These are phyloP conservation scores for Apodemia duryi DNA, from an alignment of 2,888 invertebrate species.

Conservation along the genomic window DNA sequence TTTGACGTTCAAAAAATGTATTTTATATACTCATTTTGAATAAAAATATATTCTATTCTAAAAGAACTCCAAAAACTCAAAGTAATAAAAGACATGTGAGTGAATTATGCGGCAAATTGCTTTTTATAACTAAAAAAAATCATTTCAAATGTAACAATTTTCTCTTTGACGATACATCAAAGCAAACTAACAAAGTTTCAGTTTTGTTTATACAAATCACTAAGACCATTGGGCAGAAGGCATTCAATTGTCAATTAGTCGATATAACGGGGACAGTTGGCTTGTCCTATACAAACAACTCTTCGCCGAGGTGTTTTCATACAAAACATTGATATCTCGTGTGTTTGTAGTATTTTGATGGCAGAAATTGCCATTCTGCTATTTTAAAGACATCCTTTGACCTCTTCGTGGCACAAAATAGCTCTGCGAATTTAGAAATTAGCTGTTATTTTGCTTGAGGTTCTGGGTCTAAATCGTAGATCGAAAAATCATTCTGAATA, in stretches of 20 bases:
- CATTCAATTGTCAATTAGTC: slow-evolving; percentile 62
- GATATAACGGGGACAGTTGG: slow-evolving; percentile 36
- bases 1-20: too few relatives aligned
- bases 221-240: slow-evolving; percentile 54
- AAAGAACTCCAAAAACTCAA: too few relatives aligned
- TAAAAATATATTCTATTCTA: too few relatives aligned
- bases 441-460: too few relatives aligned
- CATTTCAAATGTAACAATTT: neutral
- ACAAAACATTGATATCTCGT: slow-evolving; percentile 32
- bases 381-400: neutral
- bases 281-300: slow-evolving; percentile 36
- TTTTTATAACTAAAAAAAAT: neutral
- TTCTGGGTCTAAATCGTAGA: too few relatives aligned
- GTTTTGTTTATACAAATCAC: slow-evolving; percentile 54
- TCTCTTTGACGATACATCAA: neutral
- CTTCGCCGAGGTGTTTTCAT: slow-evolving; percentile 33
- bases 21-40: too few relatives aligned
- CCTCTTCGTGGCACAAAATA: neutral
- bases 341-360: slow-evolving; percentile 16
- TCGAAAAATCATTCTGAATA: too few relatives aligned
- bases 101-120: too few relatives aligned
- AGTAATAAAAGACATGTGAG: too few relatives aligned
- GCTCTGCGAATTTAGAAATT: neutral
- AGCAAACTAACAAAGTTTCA: slow-evolving; percentile 26
- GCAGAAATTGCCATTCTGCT: neutral